phyloP scores from a whole-genome alignment of 2,888 invertebrate genomes.

The Phytoseiulus persimilis region DNA sequence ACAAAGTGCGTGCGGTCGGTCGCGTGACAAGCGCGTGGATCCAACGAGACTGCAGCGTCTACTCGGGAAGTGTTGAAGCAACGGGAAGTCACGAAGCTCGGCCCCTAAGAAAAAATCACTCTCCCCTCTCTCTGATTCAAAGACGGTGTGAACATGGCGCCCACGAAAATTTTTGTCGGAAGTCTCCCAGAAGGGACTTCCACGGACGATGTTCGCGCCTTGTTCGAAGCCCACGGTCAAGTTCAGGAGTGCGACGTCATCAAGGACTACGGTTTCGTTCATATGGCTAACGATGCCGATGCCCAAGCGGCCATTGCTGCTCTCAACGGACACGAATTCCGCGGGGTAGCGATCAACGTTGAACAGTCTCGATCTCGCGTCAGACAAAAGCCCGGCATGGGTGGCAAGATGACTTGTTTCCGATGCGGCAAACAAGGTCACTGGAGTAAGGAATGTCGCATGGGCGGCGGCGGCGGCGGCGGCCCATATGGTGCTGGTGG shows the following conservation, averaged over 20 bases:
- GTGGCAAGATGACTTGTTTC: conserved; percentile 90
- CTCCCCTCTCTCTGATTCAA: neutral
- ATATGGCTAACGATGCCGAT: conserved; percentile 45
- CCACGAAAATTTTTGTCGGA: conserved; percentile 46
- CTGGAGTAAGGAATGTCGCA: conserved; percentile 86
- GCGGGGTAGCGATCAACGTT: conserved; percentile 45
- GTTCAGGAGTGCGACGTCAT: conserved; percentile 46
- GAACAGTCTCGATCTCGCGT: conserved; percentile 53
- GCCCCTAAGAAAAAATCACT: neutral
- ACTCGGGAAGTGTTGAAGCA: neutral
- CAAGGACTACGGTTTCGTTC: conserved; percentile 46
- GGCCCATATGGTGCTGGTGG: neutral
- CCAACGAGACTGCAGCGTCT: neutral
- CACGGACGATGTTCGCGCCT: conserved; percentile 43
- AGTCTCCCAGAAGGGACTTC: conserved; percentile 45
- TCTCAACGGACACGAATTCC: conserved; percentile 45
- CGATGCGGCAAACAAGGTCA: conserved; percentile 81
- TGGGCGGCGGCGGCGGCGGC: conserved; percentile 17
- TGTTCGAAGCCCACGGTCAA: conserved; percentile 45
- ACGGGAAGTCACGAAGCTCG: neutral
- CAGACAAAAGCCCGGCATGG: conserved; percentile 89
- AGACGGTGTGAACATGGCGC: conserved; percentile 39
- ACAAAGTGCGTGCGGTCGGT: neutral
- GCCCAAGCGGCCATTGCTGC: conserved; percentile 45
- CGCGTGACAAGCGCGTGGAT: neutral